Evolutionary conservation across 2,888 invertebrate genomes (phyloP).

Genomic region (Pemphredon lugubris): DNA sequence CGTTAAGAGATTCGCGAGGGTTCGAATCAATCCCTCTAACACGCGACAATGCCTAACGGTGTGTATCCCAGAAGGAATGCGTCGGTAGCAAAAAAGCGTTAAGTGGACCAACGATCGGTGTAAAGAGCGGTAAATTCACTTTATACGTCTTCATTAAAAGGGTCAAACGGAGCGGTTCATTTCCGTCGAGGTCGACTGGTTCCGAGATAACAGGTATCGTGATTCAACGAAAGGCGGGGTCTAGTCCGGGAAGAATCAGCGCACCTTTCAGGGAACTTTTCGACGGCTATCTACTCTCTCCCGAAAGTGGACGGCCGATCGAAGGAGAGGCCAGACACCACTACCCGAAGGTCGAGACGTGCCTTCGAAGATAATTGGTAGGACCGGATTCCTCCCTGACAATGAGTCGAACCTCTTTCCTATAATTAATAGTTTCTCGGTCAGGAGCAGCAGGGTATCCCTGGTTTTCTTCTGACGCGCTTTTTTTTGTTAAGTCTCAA

Average conservation of each 20-base stretch:
- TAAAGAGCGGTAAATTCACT: conserved; percentile 5
- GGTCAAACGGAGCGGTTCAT: conserved; percentile 6
- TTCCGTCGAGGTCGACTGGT: conserved; percentile 32
- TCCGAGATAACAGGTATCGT: conserved; percentile 31
- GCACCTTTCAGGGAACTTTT: conserved; percentile 1
- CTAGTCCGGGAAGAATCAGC: conserved; percentile 11
- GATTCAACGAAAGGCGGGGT: conserved; percentile 30
- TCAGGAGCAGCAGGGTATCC: conserved; percentile 16
- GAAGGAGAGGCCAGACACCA: background rate
- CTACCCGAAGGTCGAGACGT: conserved; percentile 40
- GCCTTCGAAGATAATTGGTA: conserved; percentile 74
- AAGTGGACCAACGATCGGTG: conserved; percentile 17
- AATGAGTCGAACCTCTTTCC: conserved; percentile 62
- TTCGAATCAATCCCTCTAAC: no score
- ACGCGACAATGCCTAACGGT: no score
- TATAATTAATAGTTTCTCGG: conserved; percentile 77
- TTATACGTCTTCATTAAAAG: conserved; percentile 39
- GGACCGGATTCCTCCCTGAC: conserved; percentile 76
- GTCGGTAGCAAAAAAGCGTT: background rate
- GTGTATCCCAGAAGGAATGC: background rate
- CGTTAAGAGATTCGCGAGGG: no score
- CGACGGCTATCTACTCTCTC: background rate
- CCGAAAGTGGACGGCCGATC: conserved; percentile 1
- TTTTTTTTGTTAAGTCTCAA: background rate
- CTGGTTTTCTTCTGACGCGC: background rate